Evolutionary conservation across 30 jellyfish, hydroid and myxozoan species (phyloP).

Genomic region (Phacellophora camtschatica): DNA sequence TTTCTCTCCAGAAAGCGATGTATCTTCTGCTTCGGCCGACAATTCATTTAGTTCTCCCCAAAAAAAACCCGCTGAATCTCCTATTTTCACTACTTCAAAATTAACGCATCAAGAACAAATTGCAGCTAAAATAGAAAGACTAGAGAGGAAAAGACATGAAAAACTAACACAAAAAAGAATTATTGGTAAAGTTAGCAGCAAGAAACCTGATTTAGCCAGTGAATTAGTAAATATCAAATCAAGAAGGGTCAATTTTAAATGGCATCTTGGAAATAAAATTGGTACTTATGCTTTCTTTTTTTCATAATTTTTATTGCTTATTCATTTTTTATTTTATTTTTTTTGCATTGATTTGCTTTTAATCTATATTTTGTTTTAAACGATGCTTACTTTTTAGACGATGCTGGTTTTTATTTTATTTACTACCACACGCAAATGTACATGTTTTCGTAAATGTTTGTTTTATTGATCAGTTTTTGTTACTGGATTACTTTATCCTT

Average conservation of each 20-base stretch:
- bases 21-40: neutral
- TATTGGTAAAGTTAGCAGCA: slow-evolving; percentile 80
- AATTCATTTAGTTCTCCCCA: neutral
- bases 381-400: too few relatives aligned
- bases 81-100: neutral
- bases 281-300: slow-evolving; percentile 44
- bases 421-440: too few relatives aligned
- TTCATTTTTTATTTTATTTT: neutral
- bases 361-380: too few relatives aligned
- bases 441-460: too few relatives aligned
- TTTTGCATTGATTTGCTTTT: neutral
- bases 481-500: too few relatives aligned
- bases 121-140: slow-evolving; percentile 31
- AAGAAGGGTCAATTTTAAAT: slow-evolving; percentile 85
- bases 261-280: slow-evolving; percentile 92
- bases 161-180: slow-evolving; percentile 51
- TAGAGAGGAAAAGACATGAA: slow-evolving; percentile 75
- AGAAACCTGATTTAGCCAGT: slow-evolving; percentile 73
- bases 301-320: neutral
- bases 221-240: slow-evolving; percentile 75
- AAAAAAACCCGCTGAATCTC: neutral
- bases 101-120: slow-evolving; percentile 32
- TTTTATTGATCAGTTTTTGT: too few relatives aligned
- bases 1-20: slow-evolving; percentile 21
- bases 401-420: too few relatives aligned